Conservation (phyloP, 2,113 vertebrate genomes). For the Caloenas nicobarica region DNA sequence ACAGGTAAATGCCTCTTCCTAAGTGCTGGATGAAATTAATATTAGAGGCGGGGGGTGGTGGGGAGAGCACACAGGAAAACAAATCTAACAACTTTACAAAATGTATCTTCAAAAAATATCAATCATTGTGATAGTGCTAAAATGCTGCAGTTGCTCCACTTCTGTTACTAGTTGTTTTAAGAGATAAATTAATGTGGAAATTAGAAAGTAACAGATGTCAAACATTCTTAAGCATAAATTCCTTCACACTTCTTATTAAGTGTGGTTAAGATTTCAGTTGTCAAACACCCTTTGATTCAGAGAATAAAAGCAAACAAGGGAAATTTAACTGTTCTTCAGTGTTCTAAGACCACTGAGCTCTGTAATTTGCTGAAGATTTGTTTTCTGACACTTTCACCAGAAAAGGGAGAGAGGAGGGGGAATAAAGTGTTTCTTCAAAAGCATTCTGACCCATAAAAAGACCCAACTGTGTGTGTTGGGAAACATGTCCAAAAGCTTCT, state of each 20-base stretch:
- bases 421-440: slow-evolving; percentile 30
- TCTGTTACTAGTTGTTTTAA: not conserved
- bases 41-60: not conserved
- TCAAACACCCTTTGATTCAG: slow-evolving; percentile 31
- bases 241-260: slow-evolving; percentile 50
- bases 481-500: slow-evolving; percentile 60
- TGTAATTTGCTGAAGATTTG: slow-evolving; percentile 63
- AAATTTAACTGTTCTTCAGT: slow-evolving; percentile 37
- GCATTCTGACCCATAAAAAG: slow-evolving; percentile 54
- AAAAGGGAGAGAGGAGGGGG: not conserved
- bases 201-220: slow-evolving; percentile 46
- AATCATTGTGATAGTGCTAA: not conserved
- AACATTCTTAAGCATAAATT: slow-evolving; percentile 41
- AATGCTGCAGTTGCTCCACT: not conserved
- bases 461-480: slow-evolving; percentile 56
- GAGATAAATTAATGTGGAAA: slow-evolving; percentile 56
- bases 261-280: slow-evolving; percentile 11
- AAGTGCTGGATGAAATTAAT: slow-evolving; percentile 46
- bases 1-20: slow-evolving; percentile 5
- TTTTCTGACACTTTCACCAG: slow-evolving; percentile 53
- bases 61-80: not conserved
- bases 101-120: slow-evolving; percentile 6
- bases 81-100: slow-evolving; percentile 27
- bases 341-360: slow-evolving; percentile 51
- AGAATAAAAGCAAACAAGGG: slow-evolving; percentile 44